Evolutionary conservation across 2,113 vertebrate species (phyloP).

Genomic region (Sialia sialis): DNA sequence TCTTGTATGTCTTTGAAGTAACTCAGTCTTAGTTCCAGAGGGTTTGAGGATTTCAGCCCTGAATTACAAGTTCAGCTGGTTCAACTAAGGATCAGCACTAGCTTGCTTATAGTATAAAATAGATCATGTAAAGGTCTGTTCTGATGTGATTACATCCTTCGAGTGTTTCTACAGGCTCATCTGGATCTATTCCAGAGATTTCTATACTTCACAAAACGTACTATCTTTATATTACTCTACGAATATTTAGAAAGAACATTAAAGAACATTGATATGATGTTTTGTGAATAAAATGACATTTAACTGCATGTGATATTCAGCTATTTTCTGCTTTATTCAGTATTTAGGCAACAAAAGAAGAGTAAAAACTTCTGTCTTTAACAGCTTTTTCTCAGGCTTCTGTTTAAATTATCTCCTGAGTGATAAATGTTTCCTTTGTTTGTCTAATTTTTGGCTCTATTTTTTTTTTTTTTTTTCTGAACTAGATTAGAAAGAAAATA

Average conservation of each 20-base stretch:
- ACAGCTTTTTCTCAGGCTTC: not conserved
- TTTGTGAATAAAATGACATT: not conserved
- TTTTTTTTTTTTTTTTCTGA: not conserved
- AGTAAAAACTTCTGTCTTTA: not conserved
- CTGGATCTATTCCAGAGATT: not conserved
- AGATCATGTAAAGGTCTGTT: not conserved
- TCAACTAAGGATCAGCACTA: not conserved
- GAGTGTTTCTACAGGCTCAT: not conserved
- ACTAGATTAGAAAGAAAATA: not conserved
- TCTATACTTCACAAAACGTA: not conserved
- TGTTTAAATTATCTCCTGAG: not conserved
- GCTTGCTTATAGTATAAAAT: not conserved
- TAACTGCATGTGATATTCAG: not conserved
- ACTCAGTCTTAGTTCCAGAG: not conserved
- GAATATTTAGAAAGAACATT: not conserved
- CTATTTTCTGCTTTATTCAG: no score
- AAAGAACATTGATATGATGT: not conserved
- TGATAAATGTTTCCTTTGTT: not conserved
- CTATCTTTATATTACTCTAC: not conserved
- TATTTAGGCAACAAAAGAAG: not conserved
- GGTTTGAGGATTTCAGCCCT: not conserved
- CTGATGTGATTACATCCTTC: not conserved
- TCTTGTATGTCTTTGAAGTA: not conserved
- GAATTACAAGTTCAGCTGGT: not conserved
- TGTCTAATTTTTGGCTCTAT: not conserved